Percentiles rank a stretch among this genome's conserved stretches.
These are phyloP conservation scores for Hesperophylax magnus DNA, from an alignment of 1,140 invertebrate species.

Conservation along the genomic window DNA sequence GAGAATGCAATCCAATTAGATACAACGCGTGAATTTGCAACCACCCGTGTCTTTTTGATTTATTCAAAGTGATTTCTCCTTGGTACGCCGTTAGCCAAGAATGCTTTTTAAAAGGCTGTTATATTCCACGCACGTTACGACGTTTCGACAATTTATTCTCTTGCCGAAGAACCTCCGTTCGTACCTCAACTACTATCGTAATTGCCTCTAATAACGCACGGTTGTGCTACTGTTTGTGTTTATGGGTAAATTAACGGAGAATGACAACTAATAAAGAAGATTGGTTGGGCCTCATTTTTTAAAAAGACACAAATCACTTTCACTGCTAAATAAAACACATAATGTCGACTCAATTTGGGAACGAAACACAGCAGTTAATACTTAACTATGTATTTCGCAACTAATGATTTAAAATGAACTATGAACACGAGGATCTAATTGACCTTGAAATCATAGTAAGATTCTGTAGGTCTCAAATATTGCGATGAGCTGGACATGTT, in stretches of 20 bases:
- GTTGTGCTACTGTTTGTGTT: slow-evolving; percentile 8
- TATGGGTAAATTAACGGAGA: slow-evolving; percentile 8
- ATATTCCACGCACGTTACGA: slow-evolving; percentile 20
- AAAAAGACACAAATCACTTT: slow-evolving; percentile 12
- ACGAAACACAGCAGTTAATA: background rate
- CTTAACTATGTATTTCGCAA: background rate
- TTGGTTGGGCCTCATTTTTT: background rate
- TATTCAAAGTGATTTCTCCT: slow-evolving; percentile 24
- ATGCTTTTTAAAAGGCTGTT: slow-evolving; percentile 9
- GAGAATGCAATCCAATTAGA: background rate
- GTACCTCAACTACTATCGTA: background rate
- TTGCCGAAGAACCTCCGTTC: background rate
- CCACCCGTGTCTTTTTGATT: slow-evolving; percentile 16
- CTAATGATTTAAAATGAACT: background rate
- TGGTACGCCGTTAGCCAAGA: slow-evolving; percentile 4
- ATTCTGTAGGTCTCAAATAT: too few species aligned
- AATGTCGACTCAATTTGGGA: background rate
- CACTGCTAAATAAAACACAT: background rate
- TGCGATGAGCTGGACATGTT: too few species aligned
- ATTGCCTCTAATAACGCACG: slow-evolving; percentile 26
- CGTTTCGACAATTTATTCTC: background rate
- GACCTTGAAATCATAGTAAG: too few species aligned
- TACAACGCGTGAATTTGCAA: background rate
- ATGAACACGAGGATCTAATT: too few species aligned
- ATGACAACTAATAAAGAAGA: background rate